A percentile compares a stretch with the other conserved stretches of the same genome.
These are phyloP conservation scores for Pachliopta kotzebuea DNA, from an alignment of 2,888 invertebrate genomes.

Conservation along the genomic window DNA sequence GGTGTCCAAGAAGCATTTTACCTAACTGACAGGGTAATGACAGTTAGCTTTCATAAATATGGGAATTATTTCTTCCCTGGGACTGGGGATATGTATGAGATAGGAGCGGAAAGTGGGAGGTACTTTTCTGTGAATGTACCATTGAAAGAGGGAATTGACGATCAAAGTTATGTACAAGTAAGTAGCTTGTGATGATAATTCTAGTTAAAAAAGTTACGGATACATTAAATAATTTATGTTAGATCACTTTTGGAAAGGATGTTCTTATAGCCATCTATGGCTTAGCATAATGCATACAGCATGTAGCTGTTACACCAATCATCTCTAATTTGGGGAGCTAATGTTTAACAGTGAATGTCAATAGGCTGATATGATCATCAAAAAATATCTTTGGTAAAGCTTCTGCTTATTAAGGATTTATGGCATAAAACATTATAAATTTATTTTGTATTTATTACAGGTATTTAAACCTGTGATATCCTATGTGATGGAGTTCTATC, in stretches of 20 bases:
- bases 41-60: slow-evolving; percentile 99
- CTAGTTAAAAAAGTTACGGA: neutral
- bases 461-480: slow-evolving; percentile 97
- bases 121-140: slow-evolving; percentile 99
- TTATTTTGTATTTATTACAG: slow-evolving; percentile 48
- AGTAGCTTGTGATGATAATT: slow-evolving; percentile 23
- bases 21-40: slow-evolving; percentile 98
- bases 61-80: slow-evolving; percentile 99
- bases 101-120: slow-evolving; percentile 96
- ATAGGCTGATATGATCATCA: too few species aligned
- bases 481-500: slow-evolving; percentile 97
- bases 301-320: too few species aligned
- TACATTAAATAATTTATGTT: neutral
- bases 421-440: neutral
- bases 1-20: slow-evolving; percentile 99
- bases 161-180: slow-evolving; percentile 92
- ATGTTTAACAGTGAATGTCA: too few species aligned
- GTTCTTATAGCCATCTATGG: too few species aligned
- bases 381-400: too few species aligned
- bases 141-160: slow-evolving; percentile 98
- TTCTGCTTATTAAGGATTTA: too few species aligned
- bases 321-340: too few species aligned
- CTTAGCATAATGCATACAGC: too few species aligned
- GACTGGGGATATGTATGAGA: slow-evolving; percentile 99
- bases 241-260: too few species aligned